A percentile compares a stretch with the other conserved stretches of the same genome.
Evolutionary conservation across 35 echinoderm and acorn worm species (phyloP).

Genomic region (Ophiothrix spiculata): DNA sequence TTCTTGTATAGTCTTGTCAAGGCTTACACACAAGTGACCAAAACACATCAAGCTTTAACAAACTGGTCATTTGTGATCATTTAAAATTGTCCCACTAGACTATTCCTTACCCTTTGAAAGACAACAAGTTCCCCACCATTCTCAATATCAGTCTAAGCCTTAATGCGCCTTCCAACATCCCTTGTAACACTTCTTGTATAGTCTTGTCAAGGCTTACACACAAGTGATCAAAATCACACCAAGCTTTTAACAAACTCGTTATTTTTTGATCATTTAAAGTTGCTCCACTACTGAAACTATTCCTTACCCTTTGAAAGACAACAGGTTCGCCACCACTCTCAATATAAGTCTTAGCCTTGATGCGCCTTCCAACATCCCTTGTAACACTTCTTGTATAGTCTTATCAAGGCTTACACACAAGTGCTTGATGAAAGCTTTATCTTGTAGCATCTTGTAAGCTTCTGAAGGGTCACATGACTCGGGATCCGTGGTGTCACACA

Average conservation of each 20-base stretch:
- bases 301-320: slow-evolving; percentile 80
- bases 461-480: slow-evolving; percentile 57
- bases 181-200: slow-evolving; percentile 63
- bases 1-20: slow-evolving; percentile 59
- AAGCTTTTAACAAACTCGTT: no score
- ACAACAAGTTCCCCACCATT: slow-evolving; percentile 73
- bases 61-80: no score
- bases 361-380: slow-evolving; percentile 98
- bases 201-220: slow-evolving; percentile 57
- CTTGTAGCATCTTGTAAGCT: slow-evolving; percentile 46
- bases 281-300: no score
- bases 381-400: slow-evolving; percentile 59
- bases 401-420: slow-evolving; percentile 56
- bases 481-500: slow-evolving; percentile 87
- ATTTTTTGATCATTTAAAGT: no score
- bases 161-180: slow-evolving; percentile 97
- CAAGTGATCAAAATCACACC: no score
- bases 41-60: no score
- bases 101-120: slow-evolving; percentile 81
- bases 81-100: no score
- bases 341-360: slow-evolving; percentile 69
- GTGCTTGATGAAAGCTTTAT: slow-evolving; percentile 44
- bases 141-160: slow-evolving; percentile 62
- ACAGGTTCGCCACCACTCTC: slow-evolving; percentile 71
- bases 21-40: slow-evolving; percentile 42